Base-by-base conservation (phyloP, 1,140 invertebrate species). In the Bombus sylvicola region DNA sequence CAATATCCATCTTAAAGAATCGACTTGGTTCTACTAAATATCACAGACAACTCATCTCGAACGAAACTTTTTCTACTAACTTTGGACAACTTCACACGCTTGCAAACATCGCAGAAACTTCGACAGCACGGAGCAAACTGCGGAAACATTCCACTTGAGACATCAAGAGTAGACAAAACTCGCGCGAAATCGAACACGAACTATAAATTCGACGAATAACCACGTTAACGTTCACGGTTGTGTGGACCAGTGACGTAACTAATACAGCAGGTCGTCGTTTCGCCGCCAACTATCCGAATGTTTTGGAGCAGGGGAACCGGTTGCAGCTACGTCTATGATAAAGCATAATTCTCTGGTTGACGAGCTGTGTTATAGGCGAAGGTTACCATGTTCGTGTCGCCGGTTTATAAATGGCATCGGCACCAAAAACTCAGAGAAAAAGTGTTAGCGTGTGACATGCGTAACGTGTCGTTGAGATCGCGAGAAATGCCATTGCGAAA, bases 321-420 rank as follows among this genome's bases (percentile, higher is more conserved):
- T 43, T 64, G 62, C 79, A 81, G 47, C 71, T 62, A 68, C 71
- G 83, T 15, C 43, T 59, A 34, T 68, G 71, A 85, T 85, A 75
- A 81, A 85, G 22, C 62, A n/a, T 85, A 74, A 81, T 81, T 74
- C 78, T 15, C 57, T 28, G 22, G 83, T 66, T 41, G 41, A 18
- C 41, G 34, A 68, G 71, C 28, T 34, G 41, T 39, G 79, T 75
- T 85, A 81, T 85, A 75, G 69, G 79, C 81, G 84, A 85, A 85
- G 84, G 84, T 85, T 41, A 75, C 4, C 28, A 31, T 12, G 83
- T 71, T 73, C 25, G 43, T 75, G 69, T 43, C 59, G 15, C 0
- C n/a, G n/a, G 22, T 22, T 39, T 41, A 64, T 80, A 47, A 80
- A 53, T 13, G 47, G n/a, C 15, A 41, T 34, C 53, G 77, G 25